Evolutionary conservation across 30 jellyfish, hydroid and myxozoan genomes (phyloP), one percentile per base, ranked within the genome.

Genomic region (Aurelia aurita): DNA sequence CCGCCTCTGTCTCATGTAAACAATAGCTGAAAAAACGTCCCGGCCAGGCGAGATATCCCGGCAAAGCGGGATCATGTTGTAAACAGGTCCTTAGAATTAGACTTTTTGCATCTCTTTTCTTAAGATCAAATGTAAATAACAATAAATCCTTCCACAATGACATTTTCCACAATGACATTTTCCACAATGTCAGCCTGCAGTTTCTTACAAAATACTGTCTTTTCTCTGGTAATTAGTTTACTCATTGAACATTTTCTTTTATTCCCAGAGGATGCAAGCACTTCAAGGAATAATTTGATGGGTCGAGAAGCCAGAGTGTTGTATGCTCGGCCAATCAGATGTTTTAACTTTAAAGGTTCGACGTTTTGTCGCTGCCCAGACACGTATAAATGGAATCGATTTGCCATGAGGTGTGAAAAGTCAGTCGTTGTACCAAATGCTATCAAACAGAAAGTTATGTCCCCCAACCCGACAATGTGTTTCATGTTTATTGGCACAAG

Each of bases 351-450:
- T 72, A 74, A 60, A 78, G 95, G 85, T 21, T 46, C 82, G 4
- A 86, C 83, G 0, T 23, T 86, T 20, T 86, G 95, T 77, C 65
- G 31, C 39, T 86, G 95, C 54, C 95, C 95, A 34, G 29, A 66
- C 26, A 47, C 88, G 44, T 86, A 0, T 79, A 86, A 73, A 23
- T 86, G 95, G 95, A 86, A 86, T 39, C 74, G 81, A 9, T 63
- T 31, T 28, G 82, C 61, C 19, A 69, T 63, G 85, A 49, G 91
- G 21, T 73, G 87, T 44, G 87, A 71, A 43, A 84, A 84, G n/a
- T 66, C 87, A 22, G 69, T 84, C 22, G 94, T 84, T 57, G 20
- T 43, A 9, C 81, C 59, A 25, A 63, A 72, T 45, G 62, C 87
- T 3, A 51, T 71, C 12, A 73, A 71, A 39, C 87, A 73, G 65